Percentiles rank a stretch among this genome's conserved stretches.
phyloP scores from a whole-genome alignment of 2,113 vertebrate genomes.

The Ascaphus truei region DNA sequence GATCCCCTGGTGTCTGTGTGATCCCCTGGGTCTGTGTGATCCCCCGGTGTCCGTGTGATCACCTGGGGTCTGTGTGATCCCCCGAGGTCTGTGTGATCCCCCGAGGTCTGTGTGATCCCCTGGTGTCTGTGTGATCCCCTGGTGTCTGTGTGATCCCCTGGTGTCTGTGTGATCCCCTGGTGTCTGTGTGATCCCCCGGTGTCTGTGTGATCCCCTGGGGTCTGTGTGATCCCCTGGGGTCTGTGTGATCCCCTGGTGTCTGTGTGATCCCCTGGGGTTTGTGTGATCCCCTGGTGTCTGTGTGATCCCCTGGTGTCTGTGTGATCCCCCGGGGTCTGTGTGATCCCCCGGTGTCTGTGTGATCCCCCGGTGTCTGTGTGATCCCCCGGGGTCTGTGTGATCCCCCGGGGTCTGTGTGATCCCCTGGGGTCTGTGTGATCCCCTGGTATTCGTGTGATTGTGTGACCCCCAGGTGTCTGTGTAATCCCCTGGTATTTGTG shows the following conservation, averaged over 20 bases:
- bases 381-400: neutral
- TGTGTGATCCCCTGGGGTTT: neutral
- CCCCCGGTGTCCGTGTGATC: neutral
- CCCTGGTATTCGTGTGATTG: neutral
- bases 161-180: neutral
- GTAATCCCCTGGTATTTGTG: neutral
- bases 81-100: neutral
- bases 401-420: neutral
- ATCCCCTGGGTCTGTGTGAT: no score
- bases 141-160: neutral
- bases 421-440: neutral
- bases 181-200: neutral
- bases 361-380: neutral
- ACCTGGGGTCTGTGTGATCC: neutral
- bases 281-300: neutral
- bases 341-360: neutral
- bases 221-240: neutral
- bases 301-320: neutral
- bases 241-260: neutral
- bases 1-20: no score
- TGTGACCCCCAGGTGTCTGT: neutral
- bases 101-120: neutral
- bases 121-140: neutral
- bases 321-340: neutral
- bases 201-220: neutral